Conservation (phyloP, 92 coral and sea anemone species). For the Nematostella vectensis region DNA sequence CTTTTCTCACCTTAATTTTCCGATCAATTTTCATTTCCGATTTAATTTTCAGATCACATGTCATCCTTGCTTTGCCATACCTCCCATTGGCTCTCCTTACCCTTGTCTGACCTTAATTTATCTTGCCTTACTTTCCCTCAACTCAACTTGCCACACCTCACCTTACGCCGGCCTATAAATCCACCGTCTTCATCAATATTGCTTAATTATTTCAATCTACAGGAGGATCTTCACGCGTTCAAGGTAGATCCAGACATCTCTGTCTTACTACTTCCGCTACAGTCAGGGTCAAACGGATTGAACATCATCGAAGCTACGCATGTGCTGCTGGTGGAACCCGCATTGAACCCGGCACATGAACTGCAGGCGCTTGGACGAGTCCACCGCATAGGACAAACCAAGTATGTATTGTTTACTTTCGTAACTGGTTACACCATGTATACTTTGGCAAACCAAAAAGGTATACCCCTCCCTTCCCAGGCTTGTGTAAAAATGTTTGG, state of each 20-base stretch:
- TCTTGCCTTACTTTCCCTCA: too few species aligned
- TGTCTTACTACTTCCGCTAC: conserved; percentile 74
- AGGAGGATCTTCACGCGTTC: conserved; percentile 77
- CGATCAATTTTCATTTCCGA: too few species aligned
- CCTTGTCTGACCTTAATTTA: too few species aligned
- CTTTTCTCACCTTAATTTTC: too few species aligned
- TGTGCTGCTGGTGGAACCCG: conserved; percentile 90
- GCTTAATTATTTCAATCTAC: too few species aligned
- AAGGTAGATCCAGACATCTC: conserved; percentile 49
- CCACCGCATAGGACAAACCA: conserved; percentile 98
- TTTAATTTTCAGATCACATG: too few species aligned
- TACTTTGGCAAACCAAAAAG: background rate
- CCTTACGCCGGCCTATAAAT: too few species aligned
- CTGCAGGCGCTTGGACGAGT: conserved; percentile 95
- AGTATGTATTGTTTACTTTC: conserved; percentile 43
- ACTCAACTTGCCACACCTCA: too few species aligned
- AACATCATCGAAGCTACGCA: conserved; percentile 95
- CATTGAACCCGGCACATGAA: conserved; percentile 93
- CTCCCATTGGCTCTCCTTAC: too few species aligned
- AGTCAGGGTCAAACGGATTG: conserved; percentile 89
- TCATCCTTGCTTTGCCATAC: too few species aligned
- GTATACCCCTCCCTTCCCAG: background rate
- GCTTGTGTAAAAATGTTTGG: background rate
- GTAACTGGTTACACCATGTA: background rate
- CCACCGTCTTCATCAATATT: too few species aligned